Conservation (phyloP, 2,113 vertebrate genomes). For the Danionella cerebrum region DNA sequence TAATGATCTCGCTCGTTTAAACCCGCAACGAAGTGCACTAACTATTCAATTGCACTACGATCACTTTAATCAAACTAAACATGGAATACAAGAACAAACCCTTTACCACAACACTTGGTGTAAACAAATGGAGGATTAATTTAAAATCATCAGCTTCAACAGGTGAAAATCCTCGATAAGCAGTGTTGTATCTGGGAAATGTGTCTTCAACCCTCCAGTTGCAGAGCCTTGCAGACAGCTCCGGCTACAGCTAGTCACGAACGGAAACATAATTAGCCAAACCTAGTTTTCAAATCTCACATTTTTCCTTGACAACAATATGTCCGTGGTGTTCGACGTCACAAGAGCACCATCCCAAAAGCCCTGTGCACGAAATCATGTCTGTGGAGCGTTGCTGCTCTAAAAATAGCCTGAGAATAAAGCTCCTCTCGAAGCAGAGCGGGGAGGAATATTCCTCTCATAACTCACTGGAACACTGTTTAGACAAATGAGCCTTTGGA, state of each 20-base stretch:
- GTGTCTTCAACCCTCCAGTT: slow-evolving; percentile 45
- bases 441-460: slow-evolving; percentile 48
- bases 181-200: too few species aligned
- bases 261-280: slow-evolving; percentile 44
- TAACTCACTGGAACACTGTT: slow-evolving; percentile 42
- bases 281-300: slow-evolving; percentile 12
- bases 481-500: slow-evolving; percentile 53
- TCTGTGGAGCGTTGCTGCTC: background rate
- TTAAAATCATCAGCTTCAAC: too few species aligned
- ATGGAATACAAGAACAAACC: too few species aligned
- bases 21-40: too few species aligned
- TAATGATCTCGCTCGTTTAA: too few species aligned
- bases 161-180: too few species aligned
- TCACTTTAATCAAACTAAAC: too few species aligned
- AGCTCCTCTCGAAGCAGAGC: slow-evolving; percentile 16
- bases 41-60: too few species aligned
- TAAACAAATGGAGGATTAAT: too few species aligned
- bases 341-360: background rate
- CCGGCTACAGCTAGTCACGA: slow-evolving; percentile 58
- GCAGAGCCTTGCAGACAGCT: slow-evolving; percentile 53
- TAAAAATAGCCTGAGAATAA: background rate
- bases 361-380: background rate
- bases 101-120: too few species aligned
- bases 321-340: background rate
- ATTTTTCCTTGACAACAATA: background rate